Percentiles rank a stretch among this genome's conserved stretches.
phyloP scores from a whole-genome alignment of 2,113 vertebrate genomes.

The Chionodraco myersi region DNA sequence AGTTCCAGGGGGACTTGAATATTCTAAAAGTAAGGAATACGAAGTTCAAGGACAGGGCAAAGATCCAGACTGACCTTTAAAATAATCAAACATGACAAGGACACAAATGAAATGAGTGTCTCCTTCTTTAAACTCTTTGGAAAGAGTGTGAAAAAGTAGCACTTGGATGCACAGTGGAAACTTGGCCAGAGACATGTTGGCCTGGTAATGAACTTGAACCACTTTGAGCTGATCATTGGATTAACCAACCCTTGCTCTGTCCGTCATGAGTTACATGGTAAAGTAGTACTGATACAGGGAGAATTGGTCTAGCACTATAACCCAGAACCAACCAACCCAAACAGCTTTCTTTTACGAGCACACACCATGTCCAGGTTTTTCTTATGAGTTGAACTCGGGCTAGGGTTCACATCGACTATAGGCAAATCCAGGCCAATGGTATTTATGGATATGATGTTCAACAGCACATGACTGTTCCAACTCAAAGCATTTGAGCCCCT shows the following conservation, averaged over 20 bases:
- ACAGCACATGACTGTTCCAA: not conserved
- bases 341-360: not conserved
- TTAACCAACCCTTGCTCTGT: slow-evolving; percentile 39
- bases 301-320: not conserved
- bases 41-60: slow-evolving; percentile 10
- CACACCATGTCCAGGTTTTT: not conserved
- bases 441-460: not conserved
- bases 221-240: slow-evolving; percentile 47
- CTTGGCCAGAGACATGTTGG: slow-evolving; percentile 17
- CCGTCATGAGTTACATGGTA: slow-evolving; percentile 22
- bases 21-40: slow-evolving; percentile 13
- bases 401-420: not conserved
- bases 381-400: not conserved
- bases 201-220: slow-evolving; percentile 57
- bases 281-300: slow-evolving; percentile 1
- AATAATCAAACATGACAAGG: slow-evolving; percentile 3
- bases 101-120: not conserved
- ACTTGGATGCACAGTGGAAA: slow-evolving; percentile 35
- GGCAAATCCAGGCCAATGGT: not conserved
- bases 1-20: slow-evolving; percentile 7
- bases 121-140: slow-evolving; percentile 24
- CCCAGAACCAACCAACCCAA: not conserved
- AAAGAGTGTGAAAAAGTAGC: slow-evolving; percentile 24
- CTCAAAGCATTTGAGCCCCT: not conserved
- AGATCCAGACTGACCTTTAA: slow-evolving; percentile 4